These are phyloP conservation scores for Myioborus miniatus DNA, from an alignment of 2,797 vertebrate species.

Conservation along the genomic window DNA sequence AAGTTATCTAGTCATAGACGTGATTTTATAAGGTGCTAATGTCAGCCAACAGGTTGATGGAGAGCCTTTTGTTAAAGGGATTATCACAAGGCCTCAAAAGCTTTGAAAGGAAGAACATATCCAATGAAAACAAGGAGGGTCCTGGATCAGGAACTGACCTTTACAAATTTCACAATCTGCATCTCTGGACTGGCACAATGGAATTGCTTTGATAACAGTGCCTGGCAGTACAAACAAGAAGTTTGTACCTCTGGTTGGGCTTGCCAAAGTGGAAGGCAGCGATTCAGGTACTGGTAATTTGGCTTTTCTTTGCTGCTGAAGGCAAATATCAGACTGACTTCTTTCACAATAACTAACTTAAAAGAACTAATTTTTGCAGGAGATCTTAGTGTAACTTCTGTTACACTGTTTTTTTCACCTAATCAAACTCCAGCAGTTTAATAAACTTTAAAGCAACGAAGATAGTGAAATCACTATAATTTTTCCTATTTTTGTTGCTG, in stretches of 20 bases:
- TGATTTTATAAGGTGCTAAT: background rate
- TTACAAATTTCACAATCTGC: background rate
- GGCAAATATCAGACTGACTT: background rate
- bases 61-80: background rate
- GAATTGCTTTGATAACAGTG: background rate
- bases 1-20: background rate
- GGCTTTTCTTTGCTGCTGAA: background rate
- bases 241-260: background rate
- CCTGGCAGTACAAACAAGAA: background rate
- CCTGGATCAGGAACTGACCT: conserved; percentile 27
- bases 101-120: background rate
- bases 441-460: background rate
- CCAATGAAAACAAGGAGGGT: background rate
- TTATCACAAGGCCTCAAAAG: background rate
- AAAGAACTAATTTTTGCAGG: background rate
- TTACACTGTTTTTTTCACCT: background rate
- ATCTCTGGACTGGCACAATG: background rate
- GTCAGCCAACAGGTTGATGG: background rate
- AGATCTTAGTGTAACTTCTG: background rate
- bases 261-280: background rate
- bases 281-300: background rate
- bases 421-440: background rate
- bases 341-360: background rate
- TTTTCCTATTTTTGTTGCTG: background rate
- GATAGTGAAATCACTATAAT: accelerated